These are phyloP conservation scores for Hepsetus odoe DNA, from an alignment of 2,113 vertebrate species.

Conservation along the genomic window DNA sequence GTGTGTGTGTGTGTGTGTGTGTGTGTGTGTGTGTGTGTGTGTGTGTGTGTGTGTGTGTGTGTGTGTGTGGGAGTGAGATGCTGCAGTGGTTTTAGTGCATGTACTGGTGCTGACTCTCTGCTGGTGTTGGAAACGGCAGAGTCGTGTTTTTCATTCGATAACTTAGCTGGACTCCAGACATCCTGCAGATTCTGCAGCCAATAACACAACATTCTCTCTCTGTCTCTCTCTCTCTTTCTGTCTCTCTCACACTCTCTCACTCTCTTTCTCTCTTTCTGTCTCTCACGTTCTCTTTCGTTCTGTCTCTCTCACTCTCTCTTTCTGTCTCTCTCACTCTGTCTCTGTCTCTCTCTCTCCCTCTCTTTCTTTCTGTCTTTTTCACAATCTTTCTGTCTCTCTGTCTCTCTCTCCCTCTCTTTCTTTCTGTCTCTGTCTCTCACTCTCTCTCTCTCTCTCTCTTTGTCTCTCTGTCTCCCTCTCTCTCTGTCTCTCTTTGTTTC, in stretches of 20 bases:
- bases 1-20: neutral
- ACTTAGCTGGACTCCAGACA: slow-evolving; percentile 64
- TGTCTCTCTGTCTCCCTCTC: too few species aligned
- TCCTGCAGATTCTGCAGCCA: slow-evolving; percentile 56
- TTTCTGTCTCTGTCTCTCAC: neutral
- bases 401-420: slow-evolving; percentile 42
- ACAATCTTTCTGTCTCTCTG: too few species aligned
- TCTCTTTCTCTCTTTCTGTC: slow-evolving; percentile 15
- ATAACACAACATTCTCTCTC: slow-evolving; percentile 58
- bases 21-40: neutral
- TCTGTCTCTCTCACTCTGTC: neutral
- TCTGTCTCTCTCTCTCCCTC: neutral
- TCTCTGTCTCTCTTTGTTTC: too few species aligned
- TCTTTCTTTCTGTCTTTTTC: slow-evolving; percentile 7
- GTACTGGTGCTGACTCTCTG: slow-evolving; percentile 30
- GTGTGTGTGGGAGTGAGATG: neutral
- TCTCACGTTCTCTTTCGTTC: neutral
- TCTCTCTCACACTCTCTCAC: slow-evolving; percentile 46
- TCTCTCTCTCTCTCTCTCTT: too few species aligned
- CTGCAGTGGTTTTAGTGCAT: neutral
- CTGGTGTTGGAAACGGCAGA: slow-evolving; percentile 36
- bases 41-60: neutral
- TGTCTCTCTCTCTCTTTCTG: slow-evolving; percentile 51
- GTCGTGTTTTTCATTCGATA: slow-evolving; percentile 57
- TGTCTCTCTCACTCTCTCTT: neutral